Evolutionary conservation across 2,113 vertebrate genomes (phyloP).

Genomic region (Motacilla alba): DNA sequence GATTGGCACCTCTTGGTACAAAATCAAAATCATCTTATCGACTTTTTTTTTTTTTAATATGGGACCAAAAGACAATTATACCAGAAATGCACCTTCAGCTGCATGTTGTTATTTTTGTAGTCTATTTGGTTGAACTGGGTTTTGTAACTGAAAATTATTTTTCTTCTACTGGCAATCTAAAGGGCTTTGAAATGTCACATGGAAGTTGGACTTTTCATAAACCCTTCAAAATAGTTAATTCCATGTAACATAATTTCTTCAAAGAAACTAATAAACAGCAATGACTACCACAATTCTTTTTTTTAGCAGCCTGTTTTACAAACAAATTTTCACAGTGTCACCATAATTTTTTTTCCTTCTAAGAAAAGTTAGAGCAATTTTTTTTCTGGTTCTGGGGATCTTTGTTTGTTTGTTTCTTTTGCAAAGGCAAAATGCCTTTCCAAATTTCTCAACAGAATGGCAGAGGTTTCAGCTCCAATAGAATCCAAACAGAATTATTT

Average conservation of each 20-base stretch:
- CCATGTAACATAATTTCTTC: neutral
- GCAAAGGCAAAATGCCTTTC: neutral
- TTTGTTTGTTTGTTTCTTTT: neutral
- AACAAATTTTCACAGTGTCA: neutral
- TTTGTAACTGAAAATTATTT: neutral
- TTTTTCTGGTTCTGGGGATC: neutral
- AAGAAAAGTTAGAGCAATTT: neutral
- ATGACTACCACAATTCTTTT: neutral
- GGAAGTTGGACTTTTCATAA: neutral
- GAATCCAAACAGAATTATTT: neutral
- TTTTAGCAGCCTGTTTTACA: neutral
- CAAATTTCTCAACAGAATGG: neutral
- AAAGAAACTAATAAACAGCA: neutral
- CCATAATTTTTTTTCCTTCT: neutral
- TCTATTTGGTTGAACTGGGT: neutral
- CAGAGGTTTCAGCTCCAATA: neutral
- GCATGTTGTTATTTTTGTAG: neutral
- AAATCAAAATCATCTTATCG: neutral
- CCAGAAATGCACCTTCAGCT: neutral
- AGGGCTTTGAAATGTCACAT: neutral
- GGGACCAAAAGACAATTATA: neutral
- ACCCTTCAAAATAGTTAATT: neutral
- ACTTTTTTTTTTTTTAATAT: no score
- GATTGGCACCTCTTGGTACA: neutral
- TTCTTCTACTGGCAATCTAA: neutral